Base-by-base conservation (phyloP, 1,140 invertebrate species). In the Papilio aristodemus region DNA sequence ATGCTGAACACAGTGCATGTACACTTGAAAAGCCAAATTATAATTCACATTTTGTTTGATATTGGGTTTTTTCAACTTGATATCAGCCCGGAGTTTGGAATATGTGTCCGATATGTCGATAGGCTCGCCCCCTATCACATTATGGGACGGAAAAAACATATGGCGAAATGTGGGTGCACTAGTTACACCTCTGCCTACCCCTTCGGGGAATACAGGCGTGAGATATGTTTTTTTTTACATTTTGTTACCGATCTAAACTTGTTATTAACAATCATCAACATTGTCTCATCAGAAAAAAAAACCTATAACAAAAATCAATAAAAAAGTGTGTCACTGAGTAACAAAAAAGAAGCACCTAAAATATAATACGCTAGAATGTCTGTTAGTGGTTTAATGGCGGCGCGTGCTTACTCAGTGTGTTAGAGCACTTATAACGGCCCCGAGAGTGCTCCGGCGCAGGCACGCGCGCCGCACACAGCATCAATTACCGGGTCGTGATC, bases 401-500 rank as follows among this genome's bases (percentile, higher is more conserved):
- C 74, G 76, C 76, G 77, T 79, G 79, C 74, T 70, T 68, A 57
- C 63, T 57, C 68, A 74, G 71, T 72, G 72, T 72, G 76, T 79
- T 79, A 73, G 71, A 73, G 74, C 77, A 76, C 68, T 83, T 84
- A 86, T 86, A 83, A 86, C 84, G 86, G 79, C 73, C 66, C 73
- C 46, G 76, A 72, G 67, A 25, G 19, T 46, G 43, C 50, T 60
- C 66, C 67, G 75, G 75, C 79, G 70, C 43, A 71, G 76, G 80
- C 83, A 84, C 85, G 83, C 84, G 86, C 85, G 73, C 70, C 69
- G 22, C 67, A 68, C 68, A 80, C 78, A 81, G 79, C 87, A 90
- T 89, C 88, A 89, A 89, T 90, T 90, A 90, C 82, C 70, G 67
- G 78, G 71, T 89, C 88, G 88, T 89, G 88, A 88, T 79, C 82